Base-by-base conservation (phyloP, 2,888 invertebrate species). In the Osedax frankpressi region DNA sequence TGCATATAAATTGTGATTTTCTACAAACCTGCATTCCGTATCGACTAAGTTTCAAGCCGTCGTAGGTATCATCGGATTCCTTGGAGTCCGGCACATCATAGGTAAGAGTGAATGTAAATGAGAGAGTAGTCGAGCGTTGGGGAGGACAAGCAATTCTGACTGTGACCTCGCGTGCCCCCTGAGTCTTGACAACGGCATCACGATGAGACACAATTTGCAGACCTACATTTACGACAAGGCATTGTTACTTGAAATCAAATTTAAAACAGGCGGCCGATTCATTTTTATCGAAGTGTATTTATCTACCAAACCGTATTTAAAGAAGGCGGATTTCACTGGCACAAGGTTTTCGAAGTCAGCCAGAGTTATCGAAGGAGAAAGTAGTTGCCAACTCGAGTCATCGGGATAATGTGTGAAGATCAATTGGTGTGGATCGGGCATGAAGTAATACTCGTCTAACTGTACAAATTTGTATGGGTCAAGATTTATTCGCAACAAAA, bases 211-310 rank as follows among this genome's bases (percentile, higher is more conserved):
- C 80, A 78, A 84, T 82, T 77, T 84, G 83, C 68, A 84, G 79
- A 30, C 83, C 44, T 44, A 19, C n/a, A n/a, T n/a, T n/a, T n/a
- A n/a, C n/a, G n/a, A n/a, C n/a, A n/a, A n/a, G n/a, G n/a, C n/a
- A n/a, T n/a, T n/a, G 6, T 11, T 44, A 44, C 19, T 44, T 44
- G 6, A 44, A 44, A 44, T 19, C 83, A 72, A 80, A 81, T 76
- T 84, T 84, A 80, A 84, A 84, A 80, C 84, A 84, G 73, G 83
- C 82, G 28, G 83, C n/a, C n/a, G n/a, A n/a, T n/a, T n/a, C n/a
- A n/a, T n/a, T n/a, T n/a, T n/a, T n/a, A n/a, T n/a, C n/a, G n/a
- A n/a, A n/a, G n/a, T n/a, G n/a, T n/a, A n/a, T n/a, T n/a, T 44
- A 44, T 44, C 6, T 44, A 11, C 19, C 19, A 44, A 44, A 44